Evolutionary conservation across 2,113 vertebrate species (phyloP), one percentile per base, ranked within the genome.

Genomic region (Anseranas semipalmata): DNA sequence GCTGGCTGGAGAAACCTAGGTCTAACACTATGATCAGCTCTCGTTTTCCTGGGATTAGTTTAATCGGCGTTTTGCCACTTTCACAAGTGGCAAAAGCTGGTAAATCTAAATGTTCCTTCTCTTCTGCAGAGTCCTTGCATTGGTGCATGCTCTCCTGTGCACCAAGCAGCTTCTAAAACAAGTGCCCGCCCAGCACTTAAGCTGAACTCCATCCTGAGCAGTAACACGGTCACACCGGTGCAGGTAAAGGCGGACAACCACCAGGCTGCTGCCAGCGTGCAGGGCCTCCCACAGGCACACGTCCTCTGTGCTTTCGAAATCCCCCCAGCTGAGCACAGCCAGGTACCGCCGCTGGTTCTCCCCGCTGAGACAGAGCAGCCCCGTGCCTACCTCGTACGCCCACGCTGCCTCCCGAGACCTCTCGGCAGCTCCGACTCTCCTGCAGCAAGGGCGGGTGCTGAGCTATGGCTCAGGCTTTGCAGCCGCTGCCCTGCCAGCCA

Each of bases 401-500:
- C n/a, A n/a, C n/a, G n/a, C n/a, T n/a, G n/a, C n/a, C n/a, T n/a
- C n/a, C n/a, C n/a, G n/a, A n/a, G n/a, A n/a, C n/a, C n/a, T n/a
- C n/a, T n/a, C n/a, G n/a, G n/a, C n/a, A n/a, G n/a, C n/a, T n/a
- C n/a, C n/a, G n/a, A n/a, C n/a, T n/a, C n/a, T n/a, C n/a, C n/a
- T n/a, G n/a, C n/a, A n/a, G n/a, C n/a, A n/a, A n/a, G n/a, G n/a
- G n/a, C n/a, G n/a, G n/a, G n/a, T n/a, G n/a, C n/a, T n/a, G n/a
- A n/a, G n/a, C n/a, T n/a, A n/a, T n/a, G n/a, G n/a, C n/a, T n/a
- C n/a, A n/a, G n/a, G n/a, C n/a, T n/a, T n/a, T n/a, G n/a, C n/a
- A n/a, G 3, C 17, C 1, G 1, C 27, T 33, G 24, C 19, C 1
- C 32, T 16, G 10, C 9, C 20, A 22, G 58, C 20, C 67, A 35